These are phyloP conservation scores for Echinops telfairi DNA, from an alignment of 2,113 vertebrate species.

Conservation along the genomic window DNA sequence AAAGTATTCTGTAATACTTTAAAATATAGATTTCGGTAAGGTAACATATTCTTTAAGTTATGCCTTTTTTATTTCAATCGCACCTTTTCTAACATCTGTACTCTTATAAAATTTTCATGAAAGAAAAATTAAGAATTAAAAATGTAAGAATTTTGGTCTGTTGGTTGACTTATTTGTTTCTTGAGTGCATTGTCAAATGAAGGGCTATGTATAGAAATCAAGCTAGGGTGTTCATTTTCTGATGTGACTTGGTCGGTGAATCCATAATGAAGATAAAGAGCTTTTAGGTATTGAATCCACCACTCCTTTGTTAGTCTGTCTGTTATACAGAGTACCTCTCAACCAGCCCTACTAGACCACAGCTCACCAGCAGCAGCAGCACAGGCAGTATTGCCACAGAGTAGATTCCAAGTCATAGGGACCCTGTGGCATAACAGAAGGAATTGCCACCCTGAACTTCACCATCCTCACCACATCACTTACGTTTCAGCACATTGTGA, in stretches of 20 bases:
- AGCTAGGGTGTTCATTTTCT: background rate
- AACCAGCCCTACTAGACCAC: no score
- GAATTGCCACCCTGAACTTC: no score
- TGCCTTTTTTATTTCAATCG: background rate
- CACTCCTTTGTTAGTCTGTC: no score
- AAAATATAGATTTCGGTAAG: background rate
- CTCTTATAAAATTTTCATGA: background rate
- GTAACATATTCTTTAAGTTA: background rate
- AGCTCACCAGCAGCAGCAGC: no score
- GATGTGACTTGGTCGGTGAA: background rate
- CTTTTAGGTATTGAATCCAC: background rate
- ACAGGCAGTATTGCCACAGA: no score
- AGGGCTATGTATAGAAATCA: background rate
- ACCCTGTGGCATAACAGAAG: no score
- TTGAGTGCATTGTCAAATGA: background rate
- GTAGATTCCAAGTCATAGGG: no score
- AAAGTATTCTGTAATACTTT: slow-evolving; percentile 22
- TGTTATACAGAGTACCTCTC: no score
- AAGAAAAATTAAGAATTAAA: background rate
- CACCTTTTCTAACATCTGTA: background rate
- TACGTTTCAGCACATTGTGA: no score
- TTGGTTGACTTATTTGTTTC: background rate
- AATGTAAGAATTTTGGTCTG: background rate
- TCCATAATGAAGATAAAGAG: background rate
- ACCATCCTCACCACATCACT: no score